Conservation (phyloP, 2,888 invertebrate genomes). For the Glyphotaelius pellucidus region DNA sequence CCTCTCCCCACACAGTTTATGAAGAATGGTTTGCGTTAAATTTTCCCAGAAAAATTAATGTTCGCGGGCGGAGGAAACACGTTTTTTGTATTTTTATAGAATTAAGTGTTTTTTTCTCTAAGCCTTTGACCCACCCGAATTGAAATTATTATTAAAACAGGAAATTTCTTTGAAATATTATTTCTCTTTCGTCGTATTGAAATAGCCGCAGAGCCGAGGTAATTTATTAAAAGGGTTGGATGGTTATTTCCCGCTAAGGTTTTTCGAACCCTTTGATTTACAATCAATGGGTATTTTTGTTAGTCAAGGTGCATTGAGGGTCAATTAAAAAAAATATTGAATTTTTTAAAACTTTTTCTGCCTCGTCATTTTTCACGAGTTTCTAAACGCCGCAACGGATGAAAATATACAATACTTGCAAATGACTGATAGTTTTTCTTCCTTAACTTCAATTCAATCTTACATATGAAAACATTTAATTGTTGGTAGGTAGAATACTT, state of each 20-base stretch:
- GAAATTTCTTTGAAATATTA: conserved; percentile 8
- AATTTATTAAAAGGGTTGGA: not conserved
- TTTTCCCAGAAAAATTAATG: conserved; percentile 32
- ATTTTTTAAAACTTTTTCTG: not conserved
- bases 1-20: conserved; percentile 11
- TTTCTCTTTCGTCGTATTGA: conserved; percentile 2
- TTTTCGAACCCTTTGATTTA: not conserved
- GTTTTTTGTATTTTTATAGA: conserved; percentile 34
- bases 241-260: not conserved
- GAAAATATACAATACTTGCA: not conserved
- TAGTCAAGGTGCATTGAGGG: not conserved
- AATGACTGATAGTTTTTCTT: not conserved
- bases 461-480: too few relatives aligned
- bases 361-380: not conserved
- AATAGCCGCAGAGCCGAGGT: not conserved
- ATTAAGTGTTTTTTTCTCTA: conserved; percentile 40
- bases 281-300: not conserved
- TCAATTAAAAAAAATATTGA: not conserved
- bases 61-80: conserved; percentile 35
- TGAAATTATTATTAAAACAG: conserved; percentile 21
- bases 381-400: not conserved
- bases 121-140: conserved; percentile 35
- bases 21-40: conserved; percentile 38
- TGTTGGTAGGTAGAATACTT: too few relatives aligned
- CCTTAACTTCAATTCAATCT: not conserved